Conservation (phyloP, 2,113 vertebrate species). For the Dunckerocampus dactyliophorus region DNA sequence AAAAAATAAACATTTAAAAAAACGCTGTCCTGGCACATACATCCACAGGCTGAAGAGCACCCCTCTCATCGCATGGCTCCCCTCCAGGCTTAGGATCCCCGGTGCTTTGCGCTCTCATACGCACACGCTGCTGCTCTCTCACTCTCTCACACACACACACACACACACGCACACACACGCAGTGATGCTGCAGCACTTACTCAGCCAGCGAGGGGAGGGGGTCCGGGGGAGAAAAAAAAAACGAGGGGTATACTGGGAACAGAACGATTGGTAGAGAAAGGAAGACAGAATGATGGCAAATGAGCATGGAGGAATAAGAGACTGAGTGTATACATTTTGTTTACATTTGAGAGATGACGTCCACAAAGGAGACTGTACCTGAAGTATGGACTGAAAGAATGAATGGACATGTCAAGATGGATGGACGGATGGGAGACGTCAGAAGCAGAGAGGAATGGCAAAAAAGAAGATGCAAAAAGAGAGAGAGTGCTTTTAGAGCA, state of each 20-base stretch:
- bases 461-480: constrained; percentile 16
- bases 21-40: constrained; percentile 55
- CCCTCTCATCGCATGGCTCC: constrained; percentile 52
- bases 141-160: constrained; percentile 26
- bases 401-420: constrained; percentile 41
- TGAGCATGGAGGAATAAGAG: constrained; percentile 13
- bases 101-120: constrained; percentile 51
- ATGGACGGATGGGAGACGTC: constrained; percentile 33
- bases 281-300: constrained; percentile 20
- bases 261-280: constrained; percentile 29
- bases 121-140: constrained; percentile 41
- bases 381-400: constrained; percentile 22
- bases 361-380: constrained; percentile 37
- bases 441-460: constrained; percentile 23
- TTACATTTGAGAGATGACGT: constrained; percentile 14
- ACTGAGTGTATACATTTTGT: constrained; percentile 20
- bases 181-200: constrained; percentile 75
- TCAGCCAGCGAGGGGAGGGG: constrained; percentile 65
- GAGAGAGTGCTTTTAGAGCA: constrained; percentile 28
- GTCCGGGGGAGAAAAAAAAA: constrained; percentile 54
- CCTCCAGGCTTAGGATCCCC: constrained; percentile 59
- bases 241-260: constrained; percentile 38
- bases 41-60: constrained; percentile 60
- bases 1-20: constrained; percentile 2
- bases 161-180: constrained; percentile 52